These are phyloP conservation scores for Schrankia costaestrigalis DNA, from an alignment of 2,888 invertebrate genomes.

Conservation along the genomic window DNA sequence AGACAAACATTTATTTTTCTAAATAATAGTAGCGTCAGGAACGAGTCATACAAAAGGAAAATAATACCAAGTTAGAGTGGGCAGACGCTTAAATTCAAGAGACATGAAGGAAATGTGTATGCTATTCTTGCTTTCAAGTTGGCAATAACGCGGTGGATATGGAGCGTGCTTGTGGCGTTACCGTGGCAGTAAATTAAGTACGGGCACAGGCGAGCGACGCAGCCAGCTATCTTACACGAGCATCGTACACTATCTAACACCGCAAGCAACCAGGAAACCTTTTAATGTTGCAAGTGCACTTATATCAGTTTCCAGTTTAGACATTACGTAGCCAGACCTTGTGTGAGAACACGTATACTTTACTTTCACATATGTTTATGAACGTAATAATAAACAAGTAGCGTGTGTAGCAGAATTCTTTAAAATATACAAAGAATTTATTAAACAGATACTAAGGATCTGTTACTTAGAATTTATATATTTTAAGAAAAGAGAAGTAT, in stretches of 20 bases:
- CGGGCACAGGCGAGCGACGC: conserved; percentile 54
- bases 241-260: conserved; percentile 55
- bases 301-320: conserved; percentile 44
- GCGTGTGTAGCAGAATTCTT: conserved; percentile 4
- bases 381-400: background rate
- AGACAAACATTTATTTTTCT: background rate
- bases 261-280: conserved; percentile 42
- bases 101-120: conserved; percentile 74
- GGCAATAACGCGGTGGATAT: conserved; percentile 76
- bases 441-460: conserved; percentile 2
- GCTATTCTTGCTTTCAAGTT: conserved; percentile 76
- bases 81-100: conserved; percentile 67
- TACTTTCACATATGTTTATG: conserved; percentile 7
- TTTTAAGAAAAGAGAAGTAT: conserved; percentile 10
- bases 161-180: conserved; percentile 76
- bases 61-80: conserved; percentile 59
- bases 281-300: conserved; percentile 46
- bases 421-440: conserved; percentile 1
- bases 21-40: conserved; percentile 21
- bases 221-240: conserved; percentile 54
- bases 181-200: conserved; percentile 74
- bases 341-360: conserved; percentile 3
- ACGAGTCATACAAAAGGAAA: conserved; percentile 50
- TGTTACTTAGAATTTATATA: conserved; percentile 5
- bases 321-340: conserved; percentile 26